A percentile compares a stretch with the other conserved stretches of the same genome.
Evolutionary conservation across 2,888 invertebrate species (phyloP).

Genomic region (Papilio gigon): DNA sequence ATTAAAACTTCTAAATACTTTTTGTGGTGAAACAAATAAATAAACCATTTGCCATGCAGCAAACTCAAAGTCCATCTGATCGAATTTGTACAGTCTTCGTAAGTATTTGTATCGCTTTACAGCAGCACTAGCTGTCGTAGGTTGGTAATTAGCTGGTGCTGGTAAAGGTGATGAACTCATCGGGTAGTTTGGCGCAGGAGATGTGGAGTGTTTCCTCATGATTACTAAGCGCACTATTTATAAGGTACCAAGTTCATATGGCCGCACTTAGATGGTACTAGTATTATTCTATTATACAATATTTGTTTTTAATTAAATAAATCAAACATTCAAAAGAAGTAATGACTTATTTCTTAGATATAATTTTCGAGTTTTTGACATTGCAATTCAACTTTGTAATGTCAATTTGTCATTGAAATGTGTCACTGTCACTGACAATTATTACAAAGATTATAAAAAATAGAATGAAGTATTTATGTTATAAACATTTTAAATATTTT

Average conservation of each 20-base stretch:
- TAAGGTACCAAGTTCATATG: conserved; percentile 14
- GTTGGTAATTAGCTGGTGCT: conserved; percentile 85
- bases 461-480: no score
- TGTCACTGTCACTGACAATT: no score
- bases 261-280: neutral
- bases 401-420: neutral
- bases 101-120: conserved; percentile 95
- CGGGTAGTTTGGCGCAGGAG: conserved; percentile 77
- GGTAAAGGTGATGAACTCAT: conserved; percentile 86
- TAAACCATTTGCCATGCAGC: conserved; percentile 99
- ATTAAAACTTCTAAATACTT: conserved; percentile 98
- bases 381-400: conserved; percentile 13
- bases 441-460: no score
- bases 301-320: neutral
- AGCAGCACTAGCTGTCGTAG: conserved; percentile 89
- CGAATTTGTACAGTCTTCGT: conserved; percentile 91
- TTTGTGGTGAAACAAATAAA: conserved; percentile 95
- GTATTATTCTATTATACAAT: neutral
- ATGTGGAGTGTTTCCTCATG: conserved; percentile 84
- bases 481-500: neutral
- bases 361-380: conserved; percentile 1
- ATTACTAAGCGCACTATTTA: conserved; percentile 2
- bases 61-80: conserved; percentile 99
- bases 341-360: neutral
- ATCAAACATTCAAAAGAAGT: neutral